These are phyloP conservation scores for Morus bassanus DNA, from an alignment of 2,797 vertebrate genomes.

Conservation along the genomic window DNA sequence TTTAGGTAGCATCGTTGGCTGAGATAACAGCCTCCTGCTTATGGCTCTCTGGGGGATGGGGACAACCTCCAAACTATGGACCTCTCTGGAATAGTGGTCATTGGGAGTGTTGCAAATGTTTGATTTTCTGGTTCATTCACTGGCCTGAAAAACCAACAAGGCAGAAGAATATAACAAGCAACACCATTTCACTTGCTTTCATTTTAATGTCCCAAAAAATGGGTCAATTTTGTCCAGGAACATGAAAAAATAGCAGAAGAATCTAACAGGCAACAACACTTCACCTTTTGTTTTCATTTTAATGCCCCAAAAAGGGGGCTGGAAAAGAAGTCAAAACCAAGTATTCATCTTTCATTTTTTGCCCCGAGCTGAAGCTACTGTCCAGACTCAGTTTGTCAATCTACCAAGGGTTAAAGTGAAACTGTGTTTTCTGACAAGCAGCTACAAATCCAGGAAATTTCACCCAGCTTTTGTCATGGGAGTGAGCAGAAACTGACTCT, in stretches of 20 bases:
- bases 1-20: background rate
- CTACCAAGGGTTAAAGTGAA: background rate
- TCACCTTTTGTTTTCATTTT: background rate
- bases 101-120: fast-evolving
- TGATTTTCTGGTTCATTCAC: background rate
- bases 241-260: background rate
- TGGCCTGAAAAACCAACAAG: background rate
- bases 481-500: background rate
- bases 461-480: background rate
- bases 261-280: background rate
- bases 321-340: background rate
- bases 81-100: background rate
- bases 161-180: background rate
- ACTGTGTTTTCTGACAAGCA: background rate
- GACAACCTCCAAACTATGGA: background rate
- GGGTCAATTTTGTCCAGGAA: background rate
- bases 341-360: background rate
- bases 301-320: fast-evolving
- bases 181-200: background rate
- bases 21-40: background rate
- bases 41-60: background rate
- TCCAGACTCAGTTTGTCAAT: background rate
- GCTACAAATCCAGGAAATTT: background rate
- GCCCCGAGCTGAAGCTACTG: background rate
- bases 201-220: background rate